Evolutionary conservation across 2,888 invertebrate species (phyloP), one percentile per base, ranked within the genome.

Genomic region (Hesperia comma): DNA sequence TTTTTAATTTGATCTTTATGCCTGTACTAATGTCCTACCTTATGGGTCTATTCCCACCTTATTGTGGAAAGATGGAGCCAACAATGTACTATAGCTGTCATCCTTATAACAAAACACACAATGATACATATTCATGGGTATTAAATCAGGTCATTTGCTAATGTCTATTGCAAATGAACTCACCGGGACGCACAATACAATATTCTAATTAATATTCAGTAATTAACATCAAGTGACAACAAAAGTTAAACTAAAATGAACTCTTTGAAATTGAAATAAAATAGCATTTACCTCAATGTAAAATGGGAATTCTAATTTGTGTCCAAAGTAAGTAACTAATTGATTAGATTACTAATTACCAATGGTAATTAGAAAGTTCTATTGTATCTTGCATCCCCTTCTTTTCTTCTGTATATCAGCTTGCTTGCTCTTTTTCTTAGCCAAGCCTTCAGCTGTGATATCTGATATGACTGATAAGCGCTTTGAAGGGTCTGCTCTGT

Each of bases 301-400:
- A 6, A 56, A 49, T 15, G 33, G 17, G 14, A 55, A 54, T 41
- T 58, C 33, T 43, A 53, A 58, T 64, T 58, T 64, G 66, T 66
- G 54, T 61, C 26, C 54, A 61, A 55, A 67, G 54, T 61, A 55
- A 67, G 54, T 61, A 41, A 55, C 55, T 67, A 61, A 67, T 61
- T 61, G 40, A 66, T 66, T 60, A 49, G 67, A 21, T 67, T 46
- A 55, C 21, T 37, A 61, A 66, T 54, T 54, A 61, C 55, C 60
- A 55, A 55, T 66, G 55, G 26, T 55, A 67, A 61, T 61, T 67
- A 67, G 67, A 67, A 61, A 67, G 56, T 56, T 63, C 82, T 81
- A 92, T 72, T 92, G 92, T 76, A 92, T 92, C 70, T 90, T 91
- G 74, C 92, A 92, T 64, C 92, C 92, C 70, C 85, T 88, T 71